Conservation (phyloP, 2,113 vertebrate genomes). For the Lycocorax pyrrhopterus region DNA sequence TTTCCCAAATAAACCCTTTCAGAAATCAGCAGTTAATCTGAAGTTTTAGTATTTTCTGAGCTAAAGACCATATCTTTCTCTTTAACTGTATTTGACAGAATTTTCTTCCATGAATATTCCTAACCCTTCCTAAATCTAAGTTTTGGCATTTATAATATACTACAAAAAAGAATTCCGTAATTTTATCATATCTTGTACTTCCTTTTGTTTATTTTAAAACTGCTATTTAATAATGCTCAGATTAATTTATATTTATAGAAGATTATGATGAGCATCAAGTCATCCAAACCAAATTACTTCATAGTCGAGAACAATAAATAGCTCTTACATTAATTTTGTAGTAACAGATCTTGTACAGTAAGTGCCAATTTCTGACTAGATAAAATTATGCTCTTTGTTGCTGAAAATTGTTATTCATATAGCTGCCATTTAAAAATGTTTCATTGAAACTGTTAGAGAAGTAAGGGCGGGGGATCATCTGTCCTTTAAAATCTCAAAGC, state of each 20-base stretch:
- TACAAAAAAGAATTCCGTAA: not conserved
- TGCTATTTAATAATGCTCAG: not conserved
- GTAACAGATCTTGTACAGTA: not conserved
- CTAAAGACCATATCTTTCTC: not conserved
- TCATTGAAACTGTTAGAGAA: not conserved
- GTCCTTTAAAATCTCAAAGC: not conserved
- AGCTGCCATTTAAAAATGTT: not conserved
- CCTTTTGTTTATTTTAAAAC: not conserved
- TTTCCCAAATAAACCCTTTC: not conserved
- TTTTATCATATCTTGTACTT: not conserved
- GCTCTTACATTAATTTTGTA: not conserved
- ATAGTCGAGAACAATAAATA: not conserved
- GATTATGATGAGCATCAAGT: not conserved
- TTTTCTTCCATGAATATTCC: not conserved
- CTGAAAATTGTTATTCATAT: not conserved
- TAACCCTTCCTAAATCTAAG: not conserved
- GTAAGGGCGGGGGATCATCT: fast-evolving
- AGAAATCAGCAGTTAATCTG: not conserved
- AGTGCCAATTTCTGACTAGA: not conserved
- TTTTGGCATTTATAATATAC: not conserved
- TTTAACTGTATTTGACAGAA: not conserved
- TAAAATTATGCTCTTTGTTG: not conserved
- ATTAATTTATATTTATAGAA: not conserved
- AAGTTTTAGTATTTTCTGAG: not conserved
- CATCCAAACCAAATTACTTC: not conserved